These are phyloP conservation scores for Delphinapterus leucas DNA, from an alignment of 2,113 vertebrate species.

Conservation along the genomic window DNA sequence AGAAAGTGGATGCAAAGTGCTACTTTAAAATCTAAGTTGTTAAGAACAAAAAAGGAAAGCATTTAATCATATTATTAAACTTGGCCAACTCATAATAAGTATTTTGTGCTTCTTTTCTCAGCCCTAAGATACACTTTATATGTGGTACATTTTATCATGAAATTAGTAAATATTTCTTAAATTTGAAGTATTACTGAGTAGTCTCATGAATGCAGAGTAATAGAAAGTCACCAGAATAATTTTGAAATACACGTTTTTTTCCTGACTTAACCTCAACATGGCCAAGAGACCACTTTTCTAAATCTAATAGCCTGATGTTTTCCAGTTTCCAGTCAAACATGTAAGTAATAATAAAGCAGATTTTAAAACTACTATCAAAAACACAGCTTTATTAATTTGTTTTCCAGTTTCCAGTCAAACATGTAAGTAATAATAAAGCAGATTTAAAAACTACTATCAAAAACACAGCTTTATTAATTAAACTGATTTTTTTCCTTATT, in stretches of 20 bases:
- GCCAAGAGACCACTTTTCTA: neutral
- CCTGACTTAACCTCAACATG: neutral
- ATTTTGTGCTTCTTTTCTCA: neutral
- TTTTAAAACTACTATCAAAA: constrained; percentile 13
- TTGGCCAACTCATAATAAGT: neutral
- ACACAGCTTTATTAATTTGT: neutral
- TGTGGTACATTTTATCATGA: neutral
- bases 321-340: neutral
- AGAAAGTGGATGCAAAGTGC: neutral
- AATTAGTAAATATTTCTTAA: neutral
- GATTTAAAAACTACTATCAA: neutral
- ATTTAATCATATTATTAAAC: neutral
- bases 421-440: neutral
- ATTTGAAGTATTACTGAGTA: neutral
- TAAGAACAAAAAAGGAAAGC: neutral
- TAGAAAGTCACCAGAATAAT: neutral
- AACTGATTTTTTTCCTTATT: neutral
- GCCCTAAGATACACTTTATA: neutral
- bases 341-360: neutral
- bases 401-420: neutral
- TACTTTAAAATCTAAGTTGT: neutral
- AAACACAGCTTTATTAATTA: constrained; percentile 13
- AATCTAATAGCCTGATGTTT: neutral
- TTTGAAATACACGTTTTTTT: neutral
- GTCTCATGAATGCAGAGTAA: neutral